A percentile compares a stretch with the other conserved stretches of the same genome.
phyloP scores from a whole-genome alignment of 2,888 invertebrate genomes.

The Xylophagus ater region DNA sequence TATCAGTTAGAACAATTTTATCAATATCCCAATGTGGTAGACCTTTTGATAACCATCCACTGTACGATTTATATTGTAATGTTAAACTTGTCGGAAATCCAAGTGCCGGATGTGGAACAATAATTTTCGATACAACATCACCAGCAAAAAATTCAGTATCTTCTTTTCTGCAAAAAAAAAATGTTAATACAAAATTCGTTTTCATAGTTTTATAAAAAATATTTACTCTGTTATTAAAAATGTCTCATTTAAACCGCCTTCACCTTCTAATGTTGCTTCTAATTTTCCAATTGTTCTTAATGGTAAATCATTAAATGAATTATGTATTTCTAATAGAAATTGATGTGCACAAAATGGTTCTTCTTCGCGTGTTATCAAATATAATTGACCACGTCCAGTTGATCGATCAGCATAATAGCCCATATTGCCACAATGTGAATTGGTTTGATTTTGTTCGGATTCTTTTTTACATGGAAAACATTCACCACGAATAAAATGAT shows the following conservation, averaged over 20 bases:
- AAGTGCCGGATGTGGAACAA: conserved; percentile 81
- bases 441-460: conserved; percentile 33
- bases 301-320: conserved; percentile 53
- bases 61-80: conserved; percentile 76
- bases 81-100: conserved; percentile 61
- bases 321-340: conserved; percentile 72
- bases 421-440: conserved; percentile 74
- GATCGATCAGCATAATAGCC: conserved; percentile 86
- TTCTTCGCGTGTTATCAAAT: conserved; percentile 76
- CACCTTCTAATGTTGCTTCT: conserved; percentile 67
- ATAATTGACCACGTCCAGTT: conserved; percentile 74
- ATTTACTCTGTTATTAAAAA: conserved; percentile 75
- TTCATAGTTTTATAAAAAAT: not conserved
- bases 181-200: not conserved
- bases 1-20: conserved; percentile 72
- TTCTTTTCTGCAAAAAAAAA: conserved; percentile 52
- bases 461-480: conserved; percentile 57
- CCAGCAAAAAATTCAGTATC: conserved; percentile 63
- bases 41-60: conserved; percentile 82
- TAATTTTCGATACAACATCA: conserved; percentile 63
- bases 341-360: conserved; percentile 93
- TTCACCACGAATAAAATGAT: conserved; percentile 66
- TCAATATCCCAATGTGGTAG: conserved; percentile 68
- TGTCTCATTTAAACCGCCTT: conserved; percentile 74
- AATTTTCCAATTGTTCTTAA: conserved; percentile 56